Base-by-base conservation (phyloP, 2,113 vertebrate genomes). In the Chloropsis hardwickii region DNA sequence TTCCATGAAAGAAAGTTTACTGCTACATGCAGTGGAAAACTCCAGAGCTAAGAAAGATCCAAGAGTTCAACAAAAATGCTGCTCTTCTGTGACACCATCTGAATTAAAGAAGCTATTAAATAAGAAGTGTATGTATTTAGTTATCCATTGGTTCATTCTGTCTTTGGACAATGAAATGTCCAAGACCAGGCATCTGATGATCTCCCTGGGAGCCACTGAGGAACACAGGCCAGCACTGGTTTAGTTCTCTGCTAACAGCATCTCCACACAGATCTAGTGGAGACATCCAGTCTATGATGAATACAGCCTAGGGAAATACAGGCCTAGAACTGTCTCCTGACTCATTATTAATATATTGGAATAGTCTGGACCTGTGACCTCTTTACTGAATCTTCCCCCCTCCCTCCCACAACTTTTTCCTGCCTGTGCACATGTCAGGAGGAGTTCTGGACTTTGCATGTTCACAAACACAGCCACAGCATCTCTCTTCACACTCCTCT, bases 321-420 rank as follows among this genome's bases (percentile, higher is more conserved):
- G 86, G 70, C 90, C 91, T 92, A 82, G 33, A 88, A 92, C 84
- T 97, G 96, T 92, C 96, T 93, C 72, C 77, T 86, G 71, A 19
- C 84, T 97, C 92, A 92, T 97, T 96, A 97, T 94, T 96, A 97
- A 97, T 96, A 92, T 76, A 91, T 94, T 54, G 84, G 54, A 92
- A 79, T 87, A 69, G 90, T 87, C 86, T 96, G 88, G 90, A 95
- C 91, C 86, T 86, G 65, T 95, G 97, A 96, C 92, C 90, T 92
- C 71, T 29, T 60, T 76, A 42, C 72, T 51, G 74, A 90, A 80
- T 93, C 67, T 81, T 88, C 37, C 73, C 14, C 24, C n/a, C 35
- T 80, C 44, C 71, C 53, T 76, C 51, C 16, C 39, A 45, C 40
- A 82, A 47, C 4, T n/a, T 79, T 48, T 80, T 70, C 57, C 45